Base-by-base conservation (phyloP, 1,140 invertebrate species). In the Spodoptera frugiperda region DNA sequence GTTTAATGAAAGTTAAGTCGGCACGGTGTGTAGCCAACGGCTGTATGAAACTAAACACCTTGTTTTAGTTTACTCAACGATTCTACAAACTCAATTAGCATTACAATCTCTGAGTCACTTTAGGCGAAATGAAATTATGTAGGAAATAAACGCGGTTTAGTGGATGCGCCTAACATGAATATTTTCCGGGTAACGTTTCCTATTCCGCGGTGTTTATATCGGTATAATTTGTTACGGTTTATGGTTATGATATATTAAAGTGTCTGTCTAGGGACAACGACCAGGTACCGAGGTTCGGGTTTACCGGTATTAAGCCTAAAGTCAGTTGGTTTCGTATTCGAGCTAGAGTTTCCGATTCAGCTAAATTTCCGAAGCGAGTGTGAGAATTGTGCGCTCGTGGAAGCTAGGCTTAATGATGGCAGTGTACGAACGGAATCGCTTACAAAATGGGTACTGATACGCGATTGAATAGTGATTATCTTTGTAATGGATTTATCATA, bases 61-160 rank as follows among this genome's bases (percentile, higher is more conserved):
- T 87, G 85, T 84, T 84, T 84, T 76, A 84, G 81, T 88, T 89
- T 86, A 80, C 83, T 85, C 83, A 82, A 82, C 83, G 84, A 87
- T 87, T 90, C 78, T 84, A 70, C 83, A 84, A 89, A 89, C 83
- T 89, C 81, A 88, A 89, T 89, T 89, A 90, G 82, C 82, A 83
- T 83, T 86, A 86, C 82, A 84, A 87, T 79, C 81, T 80, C 82
- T 81, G 77, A 85, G 80, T 79, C 76, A 84, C 76, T 84, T 83
- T 78, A 48, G 80, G 71, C 54, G 76, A 77, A 86, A 82, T 75
- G 72, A 77, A 76, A 80, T 80, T 79, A 79, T 79, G 75, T 79
- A 79, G 77, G 46, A 63, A 75, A 63, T 75, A 75, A 63, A 75
- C 49, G 57, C 25, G 72, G 55, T 61, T 61, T 59, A 25, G 19